A percentile compares a stretch with the other conserved stretches of the same genome.
These are phyloP conservation scores for Perizoma affinitatum DNA, from an alignment of 2,888 invertebrate species.

Conservation along the genomic window DNA sequence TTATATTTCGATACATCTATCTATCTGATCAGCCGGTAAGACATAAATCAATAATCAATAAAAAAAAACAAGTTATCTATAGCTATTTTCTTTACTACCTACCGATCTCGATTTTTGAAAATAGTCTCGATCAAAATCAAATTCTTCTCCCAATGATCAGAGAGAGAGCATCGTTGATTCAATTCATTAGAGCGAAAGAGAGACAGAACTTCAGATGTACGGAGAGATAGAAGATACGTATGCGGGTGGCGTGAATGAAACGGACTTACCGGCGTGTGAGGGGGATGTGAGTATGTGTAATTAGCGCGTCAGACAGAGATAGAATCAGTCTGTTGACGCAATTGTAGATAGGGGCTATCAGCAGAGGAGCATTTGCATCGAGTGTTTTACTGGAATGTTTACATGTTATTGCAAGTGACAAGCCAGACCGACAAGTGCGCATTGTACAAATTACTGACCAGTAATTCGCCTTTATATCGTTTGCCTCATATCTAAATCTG, in stretches of 20 bases:
- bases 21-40: no score
- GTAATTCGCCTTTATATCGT: no score
- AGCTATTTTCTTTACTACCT: neutral
- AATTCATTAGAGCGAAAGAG: slow-evolving; percentile 76
- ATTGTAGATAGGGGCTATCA: slow-evolving; percentile 83
- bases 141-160: slow-evolving; percentile 72
- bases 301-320: slow-evolving; percentile 56
- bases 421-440: no score
- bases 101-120: slow-evolving; percentile 1
- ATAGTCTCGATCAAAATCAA: slow-evolving; percentile 45
- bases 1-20: no score
- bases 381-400: slow-evolving; percentile 58
- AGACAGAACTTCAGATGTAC: slow-evolving; percentile 21
- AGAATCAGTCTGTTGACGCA: slow-evolving; percentile 76
- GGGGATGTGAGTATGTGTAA: slow-evolving; percentile 44
- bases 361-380: slow-evolving; percentile 63
- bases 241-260: slow-evolving; percentile 38
- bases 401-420: slow-evolving; percentile 23
- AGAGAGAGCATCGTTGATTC: slow-evolving; percentile 79
- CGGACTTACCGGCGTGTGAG: slow-evolving; percentile 51
- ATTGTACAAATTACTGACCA: no score
- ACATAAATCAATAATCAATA: no score
- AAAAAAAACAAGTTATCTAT: no score
- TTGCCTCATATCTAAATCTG: no score
- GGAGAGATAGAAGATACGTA: slow-evolving; percentile 44